These are phyloP conservation scores for Chlorodrepanis virens DNA, from an alignment of 2,113 vertebrate genomes.

Conservation along the genomic window DNA sequence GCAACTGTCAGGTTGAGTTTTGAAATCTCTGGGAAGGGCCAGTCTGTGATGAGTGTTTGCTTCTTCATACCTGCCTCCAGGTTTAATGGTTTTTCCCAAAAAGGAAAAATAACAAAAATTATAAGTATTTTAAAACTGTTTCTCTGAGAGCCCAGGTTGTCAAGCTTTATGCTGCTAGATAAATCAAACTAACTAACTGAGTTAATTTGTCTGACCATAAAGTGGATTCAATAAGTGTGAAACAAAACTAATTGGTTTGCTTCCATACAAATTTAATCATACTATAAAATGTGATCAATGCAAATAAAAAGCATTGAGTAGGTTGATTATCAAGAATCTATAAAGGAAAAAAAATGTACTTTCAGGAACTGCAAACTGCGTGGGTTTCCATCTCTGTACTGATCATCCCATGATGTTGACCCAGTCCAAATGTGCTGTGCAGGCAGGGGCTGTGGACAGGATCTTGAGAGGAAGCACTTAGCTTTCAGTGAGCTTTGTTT, in stretches of 20 bases:
- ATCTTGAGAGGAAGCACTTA: neutral
- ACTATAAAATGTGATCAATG: slow-evolving; percentile 80
- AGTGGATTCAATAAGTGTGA: slow-evolving; percentile 78
- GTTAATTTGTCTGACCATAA: slow-evolving; percentile 80
- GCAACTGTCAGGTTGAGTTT: neutral
- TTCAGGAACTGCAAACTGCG: neutral
- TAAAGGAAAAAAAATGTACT: slow-evolving; percentile 51
- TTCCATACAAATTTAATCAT: slow-evolving; percentile 82
- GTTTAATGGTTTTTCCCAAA: neutral
- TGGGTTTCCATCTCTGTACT: neutral
- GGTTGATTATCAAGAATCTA: slow-evolving; percentile 71
- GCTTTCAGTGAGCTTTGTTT: neutral
- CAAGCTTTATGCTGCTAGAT: slow-evolving; percentile 56
- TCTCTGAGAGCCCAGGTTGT: slow-evolving; percentile 24
- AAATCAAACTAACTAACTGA: slow-evolving; percentile 75
- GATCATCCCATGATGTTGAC: neutral
- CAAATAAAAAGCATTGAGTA: slow-evolving; percentile 75
- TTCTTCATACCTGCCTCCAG: neutral
- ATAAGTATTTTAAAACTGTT: slow-evolving; percentile 3
- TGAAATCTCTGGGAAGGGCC: neutral
- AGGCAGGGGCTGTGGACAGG: neutral
- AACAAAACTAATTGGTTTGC: slow-evolving; percentile 81
- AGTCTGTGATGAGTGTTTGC: neutral
- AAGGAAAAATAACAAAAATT: slow-evolving; percentile 2
- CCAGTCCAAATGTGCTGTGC: neutral